Evolutionary conservation across 2,888 invertebrate species (phyloP).

Genomic region (Leptinotarsa tumamoca): DNA sequence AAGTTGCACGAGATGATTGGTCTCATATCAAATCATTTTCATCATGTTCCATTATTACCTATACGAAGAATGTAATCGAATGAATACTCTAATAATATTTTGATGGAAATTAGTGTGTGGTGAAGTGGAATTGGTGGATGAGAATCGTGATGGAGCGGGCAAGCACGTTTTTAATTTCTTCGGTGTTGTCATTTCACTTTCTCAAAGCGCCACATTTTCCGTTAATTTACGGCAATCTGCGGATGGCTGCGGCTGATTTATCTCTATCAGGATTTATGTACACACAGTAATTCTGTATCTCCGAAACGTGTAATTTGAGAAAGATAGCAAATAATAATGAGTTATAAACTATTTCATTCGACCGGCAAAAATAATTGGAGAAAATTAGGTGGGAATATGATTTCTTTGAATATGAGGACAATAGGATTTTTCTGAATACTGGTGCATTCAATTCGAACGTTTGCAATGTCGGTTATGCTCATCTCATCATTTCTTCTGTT

Average conservation of each 20-base stretch:
- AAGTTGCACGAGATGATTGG: conserved; percentile 54
- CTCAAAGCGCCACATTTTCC: conserved; percentile 63
- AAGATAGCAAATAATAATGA: conserved; percentile 57
- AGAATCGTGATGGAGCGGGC: conserved; percentile 56
- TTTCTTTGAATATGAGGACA: conserved; percentile 45
- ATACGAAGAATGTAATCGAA: conserved; percentile 63
- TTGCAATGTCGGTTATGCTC: no score
- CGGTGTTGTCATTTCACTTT: conserved; percentile 65
- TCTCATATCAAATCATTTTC: conserved; percentile 35
- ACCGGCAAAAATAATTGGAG: conserved; percentile 37
- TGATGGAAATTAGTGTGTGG: conserved; percentile 51
- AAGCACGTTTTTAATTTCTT: conserved; percentile 67
- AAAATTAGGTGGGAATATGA: conserved; percentile 34
- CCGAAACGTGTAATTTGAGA: conserved; percentile 56
- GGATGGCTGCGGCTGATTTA: conserved; percentile 62
- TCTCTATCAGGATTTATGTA: conserved; percentile 66
- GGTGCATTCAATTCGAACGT: background rate
- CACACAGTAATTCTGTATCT: conserved; percentile 49
- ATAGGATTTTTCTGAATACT: conserved; percentile 44
- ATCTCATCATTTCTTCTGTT: no score
- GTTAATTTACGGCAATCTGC: conserved; percentile 64
- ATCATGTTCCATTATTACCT: conserved; percentile 40
- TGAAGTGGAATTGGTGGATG: conserved; percentile 47
- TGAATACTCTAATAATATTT: conserved; percentile 52
- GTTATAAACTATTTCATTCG: conserved; percentile 39